A percentile compares a stretch with the other conserved stretches of the same genome.
These are phyloP conservation scores for Falco novaeseelandiae DNA, from an alignment of 2,797 vertebrate genomes.

Conservation along the genomic window DNA sequence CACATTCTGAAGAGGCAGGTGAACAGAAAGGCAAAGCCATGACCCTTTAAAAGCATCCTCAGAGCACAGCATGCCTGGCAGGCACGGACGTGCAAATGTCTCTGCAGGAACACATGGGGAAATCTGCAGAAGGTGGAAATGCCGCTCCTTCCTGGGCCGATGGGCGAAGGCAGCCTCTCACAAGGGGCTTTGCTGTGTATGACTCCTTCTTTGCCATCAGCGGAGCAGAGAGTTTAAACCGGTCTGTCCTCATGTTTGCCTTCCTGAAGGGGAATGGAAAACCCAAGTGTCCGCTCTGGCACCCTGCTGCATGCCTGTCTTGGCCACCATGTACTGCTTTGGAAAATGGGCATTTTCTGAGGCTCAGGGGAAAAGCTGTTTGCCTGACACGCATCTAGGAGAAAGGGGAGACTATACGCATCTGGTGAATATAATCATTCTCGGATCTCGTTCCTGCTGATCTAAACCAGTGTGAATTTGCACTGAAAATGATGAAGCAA, in stretches of 20 bases:
- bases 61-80: neutral
- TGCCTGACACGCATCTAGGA: neutral
- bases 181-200: neutral
- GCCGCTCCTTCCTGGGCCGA: neutral
- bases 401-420: neutral
- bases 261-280: neutral
- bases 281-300: neutral
- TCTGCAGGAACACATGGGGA: neutral
- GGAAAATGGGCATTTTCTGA: neutral
- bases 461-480: neutral
- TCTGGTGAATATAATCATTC: neutral
- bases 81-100: too few relatives aligned
- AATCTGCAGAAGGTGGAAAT: neutral
- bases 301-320: neutral
- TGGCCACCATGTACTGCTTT: neutral
- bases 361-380: neutral
- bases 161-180: rapidly evolving
- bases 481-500: neutral
- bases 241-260: neutral
- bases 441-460: neutral
- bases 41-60: neutral
- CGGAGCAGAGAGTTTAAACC: neutral
- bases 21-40: neutral
- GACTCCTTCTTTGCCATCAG: neutral
- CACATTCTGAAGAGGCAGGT: neutral